These are phyloP conservation scores for Oxyteleia sp. DNA, from an alignment of 2,888 invertebrate species.

Conservation along the genomic window DNA sequence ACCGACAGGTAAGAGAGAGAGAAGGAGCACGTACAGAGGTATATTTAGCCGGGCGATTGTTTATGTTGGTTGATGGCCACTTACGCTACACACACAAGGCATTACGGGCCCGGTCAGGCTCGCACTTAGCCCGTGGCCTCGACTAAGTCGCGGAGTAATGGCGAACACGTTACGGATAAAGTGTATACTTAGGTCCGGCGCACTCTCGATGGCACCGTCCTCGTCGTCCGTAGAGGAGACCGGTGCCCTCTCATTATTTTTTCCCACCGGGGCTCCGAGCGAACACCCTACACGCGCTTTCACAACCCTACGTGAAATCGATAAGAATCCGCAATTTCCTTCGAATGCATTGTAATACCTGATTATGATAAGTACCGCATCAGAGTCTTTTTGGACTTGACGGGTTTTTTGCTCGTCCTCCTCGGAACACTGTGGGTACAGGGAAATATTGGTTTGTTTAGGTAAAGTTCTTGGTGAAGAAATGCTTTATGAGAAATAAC, in stretches of 20 bases:
- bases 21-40: slow-evolving; percentile 82
- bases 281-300: slow-evolving; percentile 69
- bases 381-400: slow-evolving; percentile 29
- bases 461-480: no score
- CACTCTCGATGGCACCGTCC: slow-evolving; percentile 79
- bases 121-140: slow-evolving; percentile 86
- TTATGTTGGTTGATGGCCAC: slow-evolving; percentile 88
- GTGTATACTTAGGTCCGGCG: slow-evolving; percentile 86
- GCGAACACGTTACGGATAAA: slow-evolving; percentile 88
- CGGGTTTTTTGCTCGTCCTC: slow-evolving; percentile 8
- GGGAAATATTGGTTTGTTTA: neutral
- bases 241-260: slow-evolving; percentile 79
- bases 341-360: slow-evolving; percentile 68
- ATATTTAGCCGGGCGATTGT: slow-evolving; percentile 87
- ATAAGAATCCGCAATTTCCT: slow-evolving; percentile 74
- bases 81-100: slow-evolving; percentile 86
- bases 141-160: slow-evolving; percentile 86
- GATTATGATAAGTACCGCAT: slow-evolving; percentile 68
- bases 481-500: no score
- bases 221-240: slow-evolving; percentile 60
- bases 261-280: slow-evolving; percentile 78
- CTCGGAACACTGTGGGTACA: neutral
- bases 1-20: slow-evolving; percentile 68
- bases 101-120: slow-evolving; percentile 82
- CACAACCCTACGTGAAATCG: slow-evolving; percentile 65